Evolutionary conservation across 2,113 vertebrate species (phyloP).

Genomic region (Deroptyus accipitrinus): DNA sequence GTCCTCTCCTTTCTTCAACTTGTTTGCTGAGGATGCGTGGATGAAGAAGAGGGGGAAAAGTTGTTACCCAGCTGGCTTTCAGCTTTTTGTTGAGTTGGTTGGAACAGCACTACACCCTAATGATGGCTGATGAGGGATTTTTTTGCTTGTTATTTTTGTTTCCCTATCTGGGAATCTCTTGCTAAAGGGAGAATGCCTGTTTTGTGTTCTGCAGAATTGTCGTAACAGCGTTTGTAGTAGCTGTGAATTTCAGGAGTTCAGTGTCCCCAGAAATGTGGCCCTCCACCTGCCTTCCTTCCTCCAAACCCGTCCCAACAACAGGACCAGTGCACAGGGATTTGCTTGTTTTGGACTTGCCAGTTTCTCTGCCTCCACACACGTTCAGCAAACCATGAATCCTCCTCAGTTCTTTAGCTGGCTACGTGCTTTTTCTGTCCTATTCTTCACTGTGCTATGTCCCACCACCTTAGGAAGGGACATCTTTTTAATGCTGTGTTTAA

Average conservation of each 20-base stretch:
- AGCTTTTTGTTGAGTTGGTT: neutral
- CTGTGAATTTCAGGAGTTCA: neutral
- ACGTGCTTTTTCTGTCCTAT: rapidly evolving
- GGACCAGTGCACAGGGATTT: rapidly evolving
- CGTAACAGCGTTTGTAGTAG: neutral
- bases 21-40: neutral
- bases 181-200: neutral
- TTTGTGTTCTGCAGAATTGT: neutral
- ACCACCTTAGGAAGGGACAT: neutral
- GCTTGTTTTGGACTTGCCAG: rapidly evolving
- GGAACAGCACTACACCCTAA: neutral
- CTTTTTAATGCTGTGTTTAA: neutral
- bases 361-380: neutral
- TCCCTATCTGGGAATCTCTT: neutral
- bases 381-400: neutral
- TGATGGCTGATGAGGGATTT: neutral
- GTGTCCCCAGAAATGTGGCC: neutral
- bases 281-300: neutral
- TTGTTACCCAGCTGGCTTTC: neutral
- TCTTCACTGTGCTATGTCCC: neutral
- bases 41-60: neutral
- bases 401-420: neutral
- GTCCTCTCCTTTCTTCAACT: neutral
- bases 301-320: neutral
- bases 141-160: neutral